Percentiles rank a stretch among this genome's conserved stretches.
Conservation (phyloP, 92 coral and sea anemone genomes). For the Paramuricea clavata region DNA sequence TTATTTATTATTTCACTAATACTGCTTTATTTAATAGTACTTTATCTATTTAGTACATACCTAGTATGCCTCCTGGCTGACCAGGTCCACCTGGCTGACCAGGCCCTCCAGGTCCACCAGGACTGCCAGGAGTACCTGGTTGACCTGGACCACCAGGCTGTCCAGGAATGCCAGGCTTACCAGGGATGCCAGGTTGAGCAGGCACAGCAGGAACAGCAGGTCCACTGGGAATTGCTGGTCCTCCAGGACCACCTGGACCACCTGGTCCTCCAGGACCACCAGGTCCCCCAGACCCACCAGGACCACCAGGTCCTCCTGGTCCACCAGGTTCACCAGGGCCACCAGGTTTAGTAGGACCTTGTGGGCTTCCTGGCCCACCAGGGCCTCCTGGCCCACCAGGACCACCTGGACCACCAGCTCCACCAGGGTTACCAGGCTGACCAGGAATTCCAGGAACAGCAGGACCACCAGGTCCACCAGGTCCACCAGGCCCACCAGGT, state of each 20-base stretch:
- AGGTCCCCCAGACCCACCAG: conserved; percentile 74
- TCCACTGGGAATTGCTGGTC: conserved; percentile 31
- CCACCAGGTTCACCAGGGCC: conserved; percentile 66
- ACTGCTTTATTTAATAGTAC: too few species aligned
- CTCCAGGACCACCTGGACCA: conserved; percentile 44
- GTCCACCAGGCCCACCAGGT: conserved; percentile 46
- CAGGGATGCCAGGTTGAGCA: conserved; percentile 9
- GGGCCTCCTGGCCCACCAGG: conserved; percentile 81
- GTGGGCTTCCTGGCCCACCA: conserved; percentile 72
- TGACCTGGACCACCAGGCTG: conserved; percentile 69
- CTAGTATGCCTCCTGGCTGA: conserved; percentile 49
- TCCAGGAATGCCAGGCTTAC: conserved; percentile 10
- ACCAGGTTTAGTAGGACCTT: conserved; percentile 72
- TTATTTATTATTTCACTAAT: too few species aligned
- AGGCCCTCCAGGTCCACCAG: conserved; percentile 77
- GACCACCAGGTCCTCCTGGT: conserved; percentile 76
- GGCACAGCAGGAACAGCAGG: conserved; percentile 50
- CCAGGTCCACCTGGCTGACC: conserved; percentile 63
- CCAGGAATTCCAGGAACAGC: not conserved
- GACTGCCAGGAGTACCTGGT: conserved; percentile 78
- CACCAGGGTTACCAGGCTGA: conserved; percentile 67
- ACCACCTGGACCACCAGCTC: conserved; percentile 73
- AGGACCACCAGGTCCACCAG: not conserved
- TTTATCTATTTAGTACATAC: conserved; percentile 40
- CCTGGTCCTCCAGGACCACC: conserved; percentile 54